phyloP scores from a whole-genome alignment of 2,888 invertebrate genomes.

The Cryptocheilus praepositus region DNA sequence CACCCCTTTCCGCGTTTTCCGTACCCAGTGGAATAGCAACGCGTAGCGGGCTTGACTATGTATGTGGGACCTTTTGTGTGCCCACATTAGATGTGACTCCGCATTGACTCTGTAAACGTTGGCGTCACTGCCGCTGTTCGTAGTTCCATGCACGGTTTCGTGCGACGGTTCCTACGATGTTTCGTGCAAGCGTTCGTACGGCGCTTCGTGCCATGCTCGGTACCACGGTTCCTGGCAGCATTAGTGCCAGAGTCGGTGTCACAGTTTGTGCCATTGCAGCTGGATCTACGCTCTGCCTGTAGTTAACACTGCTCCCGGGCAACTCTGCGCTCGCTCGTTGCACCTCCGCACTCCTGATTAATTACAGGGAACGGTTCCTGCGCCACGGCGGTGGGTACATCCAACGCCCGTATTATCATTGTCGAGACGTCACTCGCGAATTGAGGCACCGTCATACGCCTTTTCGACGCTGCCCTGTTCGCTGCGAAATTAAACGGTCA shows the following conservation, averaged over 20 bases:
- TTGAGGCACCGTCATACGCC: too few species aligned
- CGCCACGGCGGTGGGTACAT: conserved; percentile 32
- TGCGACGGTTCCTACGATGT: not conserved
- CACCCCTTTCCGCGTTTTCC: conserved; percentile 10
- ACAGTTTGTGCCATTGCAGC: not conserved
- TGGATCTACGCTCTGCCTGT: not conserved
- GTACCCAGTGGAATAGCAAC: not conserved
- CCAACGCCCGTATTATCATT: not conserved
- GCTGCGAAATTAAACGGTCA: too few species aligned
- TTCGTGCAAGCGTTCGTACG: not conserved
- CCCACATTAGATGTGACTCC: conserved; percentile 20
- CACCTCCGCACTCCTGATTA: conserved; percentile 55
- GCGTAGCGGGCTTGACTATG: conserved; percentile 25
- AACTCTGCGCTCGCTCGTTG: conserved; percentile 44
- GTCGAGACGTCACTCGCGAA: too few species aligned
- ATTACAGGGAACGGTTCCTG: conserved; percentile 58
- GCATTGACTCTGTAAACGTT: conserved; percentile 45
- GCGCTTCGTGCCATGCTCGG: too few species aligned
- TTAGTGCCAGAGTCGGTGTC: too few species aligned
- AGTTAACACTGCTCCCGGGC: conserved; percentile 3
- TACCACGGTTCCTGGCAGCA: too few species aligned
- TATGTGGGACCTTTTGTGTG: conserved; percentile 2
- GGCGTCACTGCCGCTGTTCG: conserved; percentile 16
- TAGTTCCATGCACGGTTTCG: too few species aligned
- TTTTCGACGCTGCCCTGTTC: too few species aligned